These are phyloP conservation scores for Eupristina koningsbergeri DNA, from an alignment of 1,140 invertebrate species.

Conservation along the genomic window DNA sequence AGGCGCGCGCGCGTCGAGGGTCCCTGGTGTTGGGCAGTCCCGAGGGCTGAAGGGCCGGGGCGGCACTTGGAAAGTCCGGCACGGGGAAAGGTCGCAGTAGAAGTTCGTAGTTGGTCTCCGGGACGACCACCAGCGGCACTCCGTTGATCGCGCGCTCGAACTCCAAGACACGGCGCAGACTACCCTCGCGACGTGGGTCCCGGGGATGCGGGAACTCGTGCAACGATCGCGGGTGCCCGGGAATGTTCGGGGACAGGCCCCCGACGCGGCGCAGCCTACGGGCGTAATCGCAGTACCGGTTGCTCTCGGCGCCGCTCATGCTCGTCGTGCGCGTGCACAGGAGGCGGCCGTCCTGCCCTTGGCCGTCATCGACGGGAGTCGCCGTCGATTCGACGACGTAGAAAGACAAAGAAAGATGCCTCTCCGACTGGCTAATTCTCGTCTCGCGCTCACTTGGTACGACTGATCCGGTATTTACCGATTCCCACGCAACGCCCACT, in stretches of 20 bases:
- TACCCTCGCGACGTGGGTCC: slow-evolving; percentile 16
- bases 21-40: slow-evolving; percentile 21
- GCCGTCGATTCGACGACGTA: no score
- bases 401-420: no score
- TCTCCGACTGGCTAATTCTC: no score
- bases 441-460: no score
- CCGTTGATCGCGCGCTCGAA: not conserved
- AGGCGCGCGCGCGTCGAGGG: not conserved
- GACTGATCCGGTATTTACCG: no score
- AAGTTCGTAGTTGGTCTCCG: not conserved
- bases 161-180: not conserved
- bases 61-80: rapidly evolving
- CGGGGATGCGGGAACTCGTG: not conserved
- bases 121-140: not conserved
- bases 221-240: not conserved
- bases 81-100: not conserved
- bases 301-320: not conserved
- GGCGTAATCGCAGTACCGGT: not conserved
- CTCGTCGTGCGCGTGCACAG: no score
- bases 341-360: no score
- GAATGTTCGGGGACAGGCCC: not conserved
- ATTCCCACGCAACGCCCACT: no score
- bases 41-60: not conserved
- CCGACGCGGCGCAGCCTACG: not conserved
- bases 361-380: no score